Conservation (phyloP, 2,888 invertebrate species). For the Melikaiella ostensackeni region DNA sequence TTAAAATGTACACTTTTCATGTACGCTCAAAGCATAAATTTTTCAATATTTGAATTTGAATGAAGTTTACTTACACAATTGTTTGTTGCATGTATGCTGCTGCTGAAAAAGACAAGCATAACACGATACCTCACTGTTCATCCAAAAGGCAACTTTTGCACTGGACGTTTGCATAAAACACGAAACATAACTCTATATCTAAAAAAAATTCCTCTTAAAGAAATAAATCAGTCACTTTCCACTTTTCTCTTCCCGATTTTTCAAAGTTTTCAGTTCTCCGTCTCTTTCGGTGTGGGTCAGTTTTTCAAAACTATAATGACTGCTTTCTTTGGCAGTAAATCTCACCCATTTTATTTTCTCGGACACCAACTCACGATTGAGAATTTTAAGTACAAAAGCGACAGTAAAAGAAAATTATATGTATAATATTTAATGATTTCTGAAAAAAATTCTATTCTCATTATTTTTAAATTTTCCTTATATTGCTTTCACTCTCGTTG, state of each 20-base stretch:
- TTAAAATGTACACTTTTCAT: background rate
- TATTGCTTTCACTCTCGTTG: too few relatives aligned
- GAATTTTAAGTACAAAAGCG: background rate
- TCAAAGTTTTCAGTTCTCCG: slow-evolving; percentile 6
- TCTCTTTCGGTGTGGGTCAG: background rate
- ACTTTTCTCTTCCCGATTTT: slow-evolving; percentile 48
- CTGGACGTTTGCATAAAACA: slow-evolving; percentile 70
- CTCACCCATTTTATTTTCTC: background rate
- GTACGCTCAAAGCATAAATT: background rate
- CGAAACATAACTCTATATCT: slow-evolving; percentile 42
- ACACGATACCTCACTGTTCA: slow-evolving; percentile 63
- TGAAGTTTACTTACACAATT: slow-evolving; percentile 54
- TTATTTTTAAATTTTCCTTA: too few relatives aligned
- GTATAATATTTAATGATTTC: too few relatives aligned
- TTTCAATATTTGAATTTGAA: background rate
- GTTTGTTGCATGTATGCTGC: slow-evolving; percentile 74
- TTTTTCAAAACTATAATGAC: background rate
- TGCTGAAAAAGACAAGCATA: slow-evolving; percentile 58
- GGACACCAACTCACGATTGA: background rate
- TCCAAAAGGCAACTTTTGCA: slow-evolving; percentile 64
- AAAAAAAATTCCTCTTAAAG: slow-evolving; percentile 34
- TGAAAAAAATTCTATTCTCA: too few relatives aligned
- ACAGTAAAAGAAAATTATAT: too few relatives aligned
- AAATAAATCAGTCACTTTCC: slow-evolving; percentile 51
- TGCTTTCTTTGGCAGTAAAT: too few relatives aligned